These are phyloP conservation scores for Notocelia uddmanniana DNA, from an alignment of 2,888 invertebrate genomes.

Conservation along the genomic window DNA sequence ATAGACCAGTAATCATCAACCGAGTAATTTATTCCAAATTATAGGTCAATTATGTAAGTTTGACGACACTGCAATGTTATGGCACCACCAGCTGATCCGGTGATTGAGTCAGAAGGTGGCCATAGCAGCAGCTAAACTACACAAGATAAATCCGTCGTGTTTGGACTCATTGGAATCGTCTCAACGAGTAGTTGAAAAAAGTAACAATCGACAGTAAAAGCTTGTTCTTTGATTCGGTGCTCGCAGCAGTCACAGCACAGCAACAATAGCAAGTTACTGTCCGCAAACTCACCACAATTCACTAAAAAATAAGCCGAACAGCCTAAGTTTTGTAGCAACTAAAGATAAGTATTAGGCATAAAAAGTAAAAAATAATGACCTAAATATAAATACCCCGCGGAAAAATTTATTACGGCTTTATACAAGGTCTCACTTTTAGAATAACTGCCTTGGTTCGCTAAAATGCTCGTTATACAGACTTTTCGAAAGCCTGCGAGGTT, in stretches of 20 bases:
- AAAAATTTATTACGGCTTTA: conserved; percentile 7
- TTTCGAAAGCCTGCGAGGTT: background rate
- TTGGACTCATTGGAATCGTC: no score
- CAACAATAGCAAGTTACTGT: background rate
- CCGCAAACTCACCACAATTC: background rate
- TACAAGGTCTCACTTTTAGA: conserved; percentile 33
- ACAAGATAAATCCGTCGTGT: no score
- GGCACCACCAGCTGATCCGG: no score
- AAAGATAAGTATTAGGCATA: background rate
- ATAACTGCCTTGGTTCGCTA: conserved; percentile 20
- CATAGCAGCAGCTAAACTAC: no score
- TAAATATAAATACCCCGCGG: conserved; percentile 7
- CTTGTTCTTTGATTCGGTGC: background rate
- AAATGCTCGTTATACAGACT: conserved; percentile 27
- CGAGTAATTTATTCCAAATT: no score
- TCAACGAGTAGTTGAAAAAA: no score
- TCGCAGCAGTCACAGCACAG: background rate
- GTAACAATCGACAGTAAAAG: no score
- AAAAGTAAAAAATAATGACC: background rate
- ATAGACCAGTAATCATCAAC: no score
- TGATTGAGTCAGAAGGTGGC: no score
- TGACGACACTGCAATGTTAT: no score
- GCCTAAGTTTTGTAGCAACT: background rate
- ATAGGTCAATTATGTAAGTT: no score
- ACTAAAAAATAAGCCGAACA: background rate